These are phyloP conservation scores for Phyllotreta cruciferae DNA, from an alignment of 2,888 invertebrate genomes.

Conservation along the genomic window DNA sequence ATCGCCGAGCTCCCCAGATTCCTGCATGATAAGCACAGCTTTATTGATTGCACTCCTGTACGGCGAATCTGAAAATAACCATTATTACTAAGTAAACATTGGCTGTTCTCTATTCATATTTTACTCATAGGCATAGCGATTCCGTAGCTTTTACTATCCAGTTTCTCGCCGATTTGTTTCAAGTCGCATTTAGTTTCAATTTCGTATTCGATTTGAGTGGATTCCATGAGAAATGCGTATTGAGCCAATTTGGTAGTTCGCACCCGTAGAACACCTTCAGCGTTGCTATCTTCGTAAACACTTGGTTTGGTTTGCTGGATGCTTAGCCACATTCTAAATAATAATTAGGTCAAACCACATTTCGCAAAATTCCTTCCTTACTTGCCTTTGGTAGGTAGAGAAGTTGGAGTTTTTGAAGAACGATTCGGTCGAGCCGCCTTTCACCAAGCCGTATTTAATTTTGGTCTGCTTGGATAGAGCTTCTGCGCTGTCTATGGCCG, in stretches of 20 bases:
- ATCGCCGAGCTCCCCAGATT: slow-evolving; percentile 80
- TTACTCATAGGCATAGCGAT: slow-evolving; percentile 90
- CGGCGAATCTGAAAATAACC: slow-evolving; percentile 68
- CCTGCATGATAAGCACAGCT: slow-evolving; percentile 88
- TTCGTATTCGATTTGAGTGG: slow-evolving; percentile 91
- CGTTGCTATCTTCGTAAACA: slow-evolving; percentile 83
- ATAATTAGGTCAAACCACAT: neutral
- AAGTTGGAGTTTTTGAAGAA: slow-evolving; percentile 79
- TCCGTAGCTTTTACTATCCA: slow-evolving; percentile 93
- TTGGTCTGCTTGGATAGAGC: slow-evolving; percentile 91
- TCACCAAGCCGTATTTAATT: slow-evolving; percentile 89
- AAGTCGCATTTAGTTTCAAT: slow-evolving; percentile 85
- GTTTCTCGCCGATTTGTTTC: slow-evolving; percentile 78
- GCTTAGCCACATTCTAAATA: slow-evolving; percentile 49
- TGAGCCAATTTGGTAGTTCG: slow-evolving; percentile 74
- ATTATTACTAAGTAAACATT: neutral
- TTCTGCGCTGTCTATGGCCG: slow-evolving; percentile 88
- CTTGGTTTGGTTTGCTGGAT: slow-evolving; percentile 84
- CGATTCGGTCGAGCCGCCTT: slow-evolving; percentile 88
- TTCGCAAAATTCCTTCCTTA: too few species aligned
- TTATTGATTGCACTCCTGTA: slow-evolving; percentile 85
- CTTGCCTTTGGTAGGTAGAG: slow-evolving; percentile 47
- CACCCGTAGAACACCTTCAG: slow-evolving; percentile 86
- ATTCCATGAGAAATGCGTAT: slow-evolving; percentile 97
- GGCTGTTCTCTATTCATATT: slow-evolving; percentile 48